phyloP scores from a whole-genome alignment of 1,140 invertebrate species.

The Cheumatopsyche charites region DNA sequence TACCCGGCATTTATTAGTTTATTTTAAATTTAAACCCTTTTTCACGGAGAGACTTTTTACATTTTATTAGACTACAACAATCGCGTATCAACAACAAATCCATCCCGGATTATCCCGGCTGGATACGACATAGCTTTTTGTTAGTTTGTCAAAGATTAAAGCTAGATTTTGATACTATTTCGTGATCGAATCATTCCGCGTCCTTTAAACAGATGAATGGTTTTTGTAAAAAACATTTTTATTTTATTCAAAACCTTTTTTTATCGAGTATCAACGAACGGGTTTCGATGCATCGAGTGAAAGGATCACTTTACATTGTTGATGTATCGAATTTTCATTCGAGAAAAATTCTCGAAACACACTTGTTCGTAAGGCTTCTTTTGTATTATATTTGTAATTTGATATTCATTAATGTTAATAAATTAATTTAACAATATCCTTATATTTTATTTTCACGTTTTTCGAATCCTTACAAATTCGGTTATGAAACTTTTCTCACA shows the following conservation, averaged over 20 bases:
- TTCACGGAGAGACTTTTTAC: conserved; percentile 40
- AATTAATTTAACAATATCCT: no score
- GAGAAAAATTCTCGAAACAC: not conserved
- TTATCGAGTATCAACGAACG: not conserved
- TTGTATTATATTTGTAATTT: not conserved
- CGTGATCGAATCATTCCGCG: conserved; percentile 26
- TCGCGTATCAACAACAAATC: conserved; percentile 28
- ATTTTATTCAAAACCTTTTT: no score
- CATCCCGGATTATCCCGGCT: conserved; percentile 43
- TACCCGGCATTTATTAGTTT: conserved; percentile 23
- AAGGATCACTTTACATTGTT: not conserved
- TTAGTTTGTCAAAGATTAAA: conserved; percentile 24
- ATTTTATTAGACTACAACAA: conserved; percentile 39
- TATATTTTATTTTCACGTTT: not conserved
- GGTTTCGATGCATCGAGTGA: not conserved
- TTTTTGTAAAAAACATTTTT: no score
- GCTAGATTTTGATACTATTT: not conserved
- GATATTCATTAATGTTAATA: not conserved
- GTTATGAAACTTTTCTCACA: not conserved
- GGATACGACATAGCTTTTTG: conserved; percentile 30
- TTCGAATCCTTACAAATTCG: not conserved
- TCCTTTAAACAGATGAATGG: conserved; percentile 2
- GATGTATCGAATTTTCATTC: conserved; percentile 2
- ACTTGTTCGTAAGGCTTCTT: conserved; percentile 4
- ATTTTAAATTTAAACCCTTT: conserved; percentile 40